A percentile compares a stretch with the other conserved stretches of the same genome.
Conservation (phyloP, 2,113 vertebrate species). For the Podarcis raffonei region DNA sequence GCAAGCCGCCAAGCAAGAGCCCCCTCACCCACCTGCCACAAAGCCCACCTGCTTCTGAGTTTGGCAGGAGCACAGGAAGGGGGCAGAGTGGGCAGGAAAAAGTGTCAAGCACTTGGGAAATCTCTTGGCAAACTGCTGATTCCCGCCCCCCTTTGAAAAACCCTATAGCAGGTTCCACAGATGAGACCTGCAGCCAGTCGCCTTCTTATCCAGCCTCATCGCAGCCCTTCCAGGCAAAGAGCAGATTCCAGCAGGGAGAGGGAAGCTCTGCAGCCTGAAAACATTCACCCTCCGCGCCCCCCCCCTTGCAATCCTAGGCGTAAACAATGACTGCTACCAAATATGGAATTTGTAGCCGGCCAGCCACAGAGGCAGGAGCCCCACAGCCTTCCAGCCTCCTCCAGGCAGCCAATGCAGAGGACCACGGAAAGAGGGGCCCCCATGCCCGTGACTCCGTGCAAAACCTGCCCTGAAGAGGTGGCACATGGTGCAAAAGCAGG, state of each 20-base stretch:
- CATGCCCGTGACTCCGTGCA: neutral
- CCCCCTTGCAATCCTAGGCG: constrained; percentile 11
- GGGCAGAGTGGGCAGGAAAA: neutral
- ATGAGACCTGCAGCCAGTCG: neutral
- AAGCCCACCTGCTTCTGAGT: neutral
- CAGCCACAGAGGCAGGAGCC: constrained; percentile 18
- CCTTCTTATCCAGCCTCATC: no score
- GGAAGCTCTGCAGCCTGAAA: constrained; percentile 15
- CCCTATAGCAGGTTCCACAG: neutral
- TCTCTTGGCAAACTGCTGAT: neutral
- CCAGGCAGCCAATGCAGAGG: constrained; percentile 37
- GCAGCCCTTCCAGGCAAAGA: neutral
- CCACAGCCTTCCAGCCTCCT: constrained; percentile 58
- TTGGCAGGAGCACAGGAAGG: neutral
- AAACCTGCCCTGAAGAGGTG: neutral
- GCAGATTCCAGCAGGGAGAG: neutral
- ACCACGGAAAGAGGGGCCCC: neutral
- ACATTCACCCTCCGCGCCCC: constrained; percentile 36
- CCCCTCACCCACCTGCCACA: neutral
- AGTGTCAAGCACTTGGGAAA: no score
- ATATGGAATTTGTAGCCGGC: constrained; percentile 64
- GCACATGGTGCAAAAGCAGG: neutral
- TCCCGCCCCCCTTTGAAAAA: neutral
- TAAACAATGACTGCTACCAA: constrained; percentile 71
- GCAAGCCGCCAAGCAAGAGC: neutral